These are phyloP conservation scores for Dorcus hopei DNA, from an alignment of 2,888 invertebrate species.

Conservation along the genomic window DNA sequence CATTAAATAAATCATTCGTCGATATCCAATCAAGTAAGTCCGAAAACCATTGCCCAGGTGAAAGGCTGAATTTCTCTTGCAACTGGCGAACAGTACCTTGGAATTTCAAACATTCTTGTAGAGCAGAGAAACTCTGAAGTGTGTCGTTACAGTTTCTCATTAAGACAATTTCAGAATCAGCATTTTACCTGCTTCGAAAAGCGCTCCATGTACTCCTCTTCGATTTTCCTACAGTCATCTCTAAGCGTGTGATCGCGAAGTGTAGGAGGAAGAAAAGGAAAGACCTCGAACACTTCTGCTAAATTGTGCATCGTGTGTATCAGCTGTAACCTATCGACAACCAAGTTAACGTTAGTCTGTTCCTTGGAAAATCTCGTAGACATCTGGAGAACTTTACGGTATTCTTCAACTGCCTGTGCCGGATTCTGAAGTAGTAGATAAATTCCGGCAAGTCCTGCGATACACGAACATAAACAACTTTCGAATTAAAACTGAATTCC, in stretches of 20 bases:
- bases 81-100: constrained; percentile 24
- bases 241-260: constrained; percentile 52
- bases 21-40: constrained; percentile 43
- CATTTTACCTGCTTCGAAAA: constrained; percentile 34
- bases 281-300: constrained; percentile 50
- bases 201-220: constrained; percentile 58
- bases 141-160: too few relatives aligned
- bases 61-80: constrained; percentile 31
- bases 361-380: constrained; percentile 35
- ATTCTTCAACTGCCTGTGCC: constrained; percentile 56
- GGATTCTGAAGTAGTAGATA: constrained; percentile 56
- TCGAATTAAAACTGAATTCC: neutral
- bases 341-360: constrained; percentile 43
- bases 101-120: constrained; percentile 25
- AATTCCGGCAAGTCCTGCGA: constrained; percentile 60
- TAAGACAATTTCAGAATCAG: neutral
- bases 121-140: constrained; percentile 23
- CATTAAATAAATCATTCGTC: constrained; percentile 32
- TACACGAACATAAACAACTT: neutral
- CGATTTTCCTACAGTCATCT: constrained; percentile 53
- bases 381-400: constrained; percentile 59
- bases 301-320: constrained; percentile 69
- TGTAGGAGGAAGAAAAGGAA: constrained; percentile 48
- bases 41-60: constrained; percentile 47
- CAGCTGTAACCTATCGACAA: constrained; percentile 63